Conservation (phyloP, 2,888 invertebrate genomes). For the Sphaerophoria rueppellii region DNA sequence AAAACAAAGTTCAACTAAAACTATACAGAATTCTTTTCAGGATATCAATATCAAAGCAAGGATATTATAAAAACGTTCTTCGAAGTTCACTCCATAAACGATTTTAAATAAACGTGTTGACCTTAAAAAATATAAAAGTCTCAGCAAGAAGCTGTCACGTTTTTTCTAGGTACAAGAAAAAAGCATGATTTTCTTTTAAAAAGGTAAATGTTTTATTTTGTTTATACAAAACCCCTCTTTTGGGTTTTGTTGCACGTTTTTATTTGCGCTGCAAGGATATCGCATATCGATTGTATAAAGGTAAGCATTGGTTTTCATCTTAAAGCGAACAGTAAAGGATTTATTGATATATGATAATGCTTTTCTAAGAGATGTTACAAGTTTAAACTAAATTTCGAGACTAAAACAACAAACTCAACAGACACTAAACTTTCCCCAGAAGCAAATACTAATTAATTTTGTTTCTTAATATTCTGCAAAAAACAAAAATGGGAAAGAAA, state of each 20-base stretch:
- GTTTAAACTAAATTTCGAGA: no score
- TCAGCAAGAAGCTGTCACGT: slow-evolving; percentile 2
- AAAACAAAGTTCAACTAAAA: no score
- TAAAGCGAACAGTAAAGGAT: not conserved
- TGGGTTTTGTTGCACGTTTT: not conserved
- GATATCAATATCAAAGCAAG: not conserved
- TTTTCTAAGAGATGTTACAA: no score
- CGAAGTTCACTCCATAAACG: not conserved
- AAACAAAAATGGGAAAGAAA: no score
- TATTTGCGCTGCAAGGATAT: not conserved
- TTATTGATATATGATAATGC: no score
- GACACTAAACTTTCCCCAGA: no score
- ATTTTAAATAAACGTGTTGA: slow-evolving; percentile 10
- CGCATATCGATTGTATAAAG: not conserved
- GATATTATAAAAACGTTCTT: not conserved
- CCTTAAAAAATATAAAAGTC: not conserved
- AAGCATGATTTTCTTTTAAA: not conserved
- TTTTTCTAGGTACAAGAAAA: not conserved
- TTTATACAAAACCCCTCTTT: not conserved
- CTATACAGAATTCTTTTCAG: no score
- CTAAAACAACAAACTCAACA: no score
- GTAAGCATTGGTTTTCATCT: not conserved
- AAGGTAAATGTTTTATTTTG: not conserved
- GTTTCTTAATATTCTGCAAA: no score
- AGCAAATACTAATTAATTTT: no score